Evolutionary conservation across 2,888 invertebrate genomes (phyloP), one percentile per base, ranked within the genome.

Genomic region (Digitonthophagus gazella): DNA sequence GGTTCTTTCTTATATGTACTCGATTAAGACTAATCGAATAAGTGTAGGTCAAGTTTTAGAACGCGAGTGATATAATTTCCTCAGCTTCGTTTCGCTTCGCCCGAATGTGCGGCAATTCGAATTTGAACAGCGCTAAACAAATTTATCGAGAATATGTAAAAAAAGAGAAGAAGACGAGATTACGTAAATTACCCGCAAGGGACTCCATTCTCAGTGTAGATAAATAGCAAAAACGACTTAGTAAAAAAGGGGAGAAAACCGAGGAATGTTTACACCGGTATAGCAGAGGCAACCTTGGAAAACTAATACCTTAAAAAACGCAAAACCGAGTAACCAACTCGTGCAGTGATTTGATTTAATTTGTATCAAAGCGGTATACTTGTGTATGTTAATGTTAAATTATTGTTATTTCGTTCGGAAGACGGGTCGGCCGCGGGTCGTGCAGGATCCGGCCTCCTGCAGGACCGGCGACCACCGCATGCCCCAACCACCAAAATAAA

Each of bases 201-300:
- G 81, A 81, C 81, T 81, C 82, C 81, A 80, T 82, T 82, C 81
- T 83, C 81, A 82, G 81, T 83, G 82, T 83, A 83, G 82, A 83
- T 83, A 82, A 67, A 82, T 82, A 82, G 82, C 82, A 80, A 74
- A 44, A 44, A 44, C 11, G 28, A 44, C 28, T 44, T 44, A 44
- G 28, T 44, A 44, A 65, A 67, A 69, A 70, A 69, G 69, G 28
- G 56, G 65, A 67, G 56, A 69, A 64, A 67, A 44, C 63, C 19
- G 64, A 18, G 64, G 64, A 58, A 64, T 16, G 63, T 63, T 54
- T 16, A 64, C 15, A 66, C 15, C 20, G 66, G 28, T 55, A 15
- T 56, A 63, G 19, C 5, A 56, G 22, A 16, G 54, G 28, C 67
- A 19, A 15, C 58, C 58, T 15, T 58, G 58, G 18, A 58, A 15